Evolutionary conservation across 1,140 invertebrate species (phyloP).

Genomic region (Eumaeus atala): DNA sequence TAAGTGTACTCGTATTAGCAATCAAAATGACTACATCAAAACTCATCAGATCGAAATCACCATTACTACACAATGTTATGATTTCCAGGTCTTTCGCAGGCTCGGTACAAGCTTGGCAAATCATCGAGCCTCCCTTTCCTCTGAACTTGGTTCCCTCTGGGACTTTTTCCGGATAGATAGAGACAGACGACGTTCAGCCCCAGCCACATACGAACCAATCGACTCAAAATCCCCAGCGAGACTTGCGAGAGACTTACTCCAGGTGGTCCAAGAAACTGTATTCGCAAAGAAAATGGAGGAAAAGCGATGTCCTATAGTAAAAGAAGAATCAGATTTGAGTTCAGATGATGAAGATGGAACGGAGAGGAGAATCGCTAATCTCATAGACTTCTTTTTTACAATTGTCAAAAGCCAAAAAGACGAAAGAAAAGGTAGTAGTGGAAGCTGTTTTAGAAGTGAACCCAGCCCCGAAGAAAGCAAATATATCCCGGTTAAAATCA

Average conservation of each 20-base stretch:
- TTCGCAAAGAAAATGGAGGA: conserved; percentile 51
- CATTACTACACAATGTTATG: not conserved
- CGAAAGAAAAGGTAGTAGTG: conserved; percentile 56
- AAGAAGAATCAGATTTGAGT: conserved; percentile 59
- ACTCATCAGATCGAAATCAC: not conserved
- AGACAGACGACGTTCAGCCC: conserved; percentile 48
- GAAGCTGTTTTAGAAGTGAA: conserved; percentile 67
- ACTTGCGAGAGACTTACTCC: conserved; percentile 62
- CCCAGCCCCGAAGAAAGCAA: conserved; percentile 51
- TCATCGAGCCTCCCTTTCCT: conserved; percentile 61
- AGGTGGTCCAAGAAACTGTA: conserved; percentile 69
- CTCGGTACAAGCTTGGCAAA: conserved; percentile 57
- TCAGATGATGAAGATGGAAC: conserved; percentile 58
- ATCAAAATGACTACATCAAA: not conserved
- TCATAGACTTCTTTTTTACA: conserved; percentile 70
- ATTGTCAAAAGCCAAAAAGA: conserved; percentile 67
- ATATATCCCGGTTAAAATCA: conserved; percentile 49
- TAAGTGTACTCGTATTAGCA: too few species aligned
- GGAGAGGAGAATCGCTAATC: conserved; percentile 58
- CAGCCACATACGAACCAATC: conserved; percentile 47
- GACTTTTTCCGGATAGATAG: conserved; percentile 62
- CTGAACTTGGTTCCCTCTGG: conserved; percentile 69
- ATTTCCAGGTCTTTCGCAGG: conserved; percentile 52
- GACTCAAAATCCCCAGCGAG: conserved; percentile 53
- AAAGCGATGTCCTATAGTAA: conserved; percentile 52